phyloP scores from a whole-genome alignment of 2,888 invertebrate genomes.

The Saturnia pavonia region DNA sequence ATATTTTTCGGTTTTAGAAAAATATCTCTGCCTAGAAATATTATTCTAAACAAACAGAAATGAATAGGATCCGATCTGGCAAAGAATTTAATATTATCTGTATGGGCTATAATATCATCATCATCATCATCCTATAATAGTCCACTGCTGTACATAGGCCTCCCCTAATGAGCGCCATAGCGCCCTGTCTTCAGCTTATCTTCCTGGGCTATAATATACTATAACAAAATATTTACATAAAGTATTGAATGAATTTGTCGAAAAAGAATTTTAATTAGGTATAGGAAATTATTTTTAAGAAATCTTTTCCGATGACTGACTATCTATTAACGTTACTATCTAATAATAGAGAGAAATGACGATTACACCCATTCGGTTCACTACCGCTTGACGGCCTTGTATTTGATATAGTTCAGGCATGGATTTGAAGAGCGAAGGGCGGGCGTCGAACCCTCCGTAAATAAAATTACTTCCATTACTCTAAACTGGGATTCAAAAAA shows the following conservation, averaged over 20 bases:
- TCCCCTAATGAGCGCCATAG: too few relatives aligned
- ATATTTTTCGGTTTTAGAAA: too few relatives aligned
- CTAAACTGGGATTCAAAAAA: neutral
- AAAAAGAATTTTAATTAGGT: slow-evolving; percentile 3
- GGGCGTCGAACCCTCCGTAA: neutral
- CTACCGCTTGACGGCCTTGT: slow-evolving; percentile 41
- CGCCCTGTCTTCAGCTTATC: too few relatives aligned
- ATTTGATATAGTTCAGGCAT: slow-evolving; percentile 17
- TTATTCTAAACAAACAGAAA: neutral
- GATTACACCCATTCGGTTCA: slow-evolving; percentile 27
- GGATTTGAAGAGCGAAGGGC: neutral
- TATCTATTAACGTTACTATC: slow-evolving; percentile 23
- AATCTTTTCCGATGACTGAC: slow-evolving; percentile 25
- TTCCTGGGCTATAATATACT: too few relatives aligned
- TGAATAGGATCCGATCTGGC: neutral
- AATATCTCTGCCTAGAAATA: too few relatives aligned
- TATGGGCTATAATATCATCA: neutral
- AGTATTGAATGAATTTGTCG: neutral
- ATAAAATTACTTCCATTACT: neutral
- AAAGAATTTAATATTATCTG: neutral
- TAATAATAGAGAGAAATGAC: slow-evolving; percentile 46
- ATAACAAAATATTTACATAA: slow-evolving; percentile 1
- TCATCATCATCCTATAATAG: too few relatives aligned
- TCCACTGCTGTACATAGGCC: too few relatives aligned
- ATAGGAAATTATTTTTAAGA: slow-evolving; percentile 25